Percentiles rank a stretch among this genome's conserved stretches.
Evolutionary conservation across 2,888 invertebrate genomes (phyloP).

Genomic region (Lepeophtheirus nordmannii): DNA sequence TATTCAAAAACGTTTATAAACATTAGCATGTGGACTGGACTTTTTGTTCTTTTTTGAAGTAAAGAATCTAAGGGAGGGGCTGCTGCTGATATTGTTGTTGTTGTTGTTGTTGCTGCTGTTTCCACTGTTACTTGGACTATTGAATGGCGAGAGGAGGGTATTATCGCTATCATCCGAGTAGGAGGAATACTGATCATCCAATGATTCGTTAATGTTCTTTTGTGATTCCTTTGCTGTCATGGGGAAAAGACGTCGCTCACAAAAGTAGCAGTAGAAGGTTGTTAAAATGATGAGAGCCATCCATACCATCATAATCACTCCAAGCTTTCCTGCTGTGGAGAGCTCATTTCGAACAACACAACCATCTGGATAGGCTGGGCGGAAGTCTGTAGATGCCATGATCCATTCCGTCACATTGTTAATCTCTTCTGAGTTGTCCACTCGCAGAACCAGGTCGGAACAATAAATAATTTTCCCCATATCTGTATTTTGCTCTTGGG

Average conservation of each 20-base stretch:
- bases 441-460: conserved; percentile 18
- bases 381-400: conserved; percentile 11
- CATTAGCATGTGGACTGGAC: too few relatives aligned
- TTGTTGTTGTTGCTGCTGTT: too few relatives aligned
- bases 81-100: too few relatives aligned
- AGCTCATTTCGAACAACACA: conserved; percentile 12
- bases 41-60: too few relatives aligned
- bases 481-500: neutral
- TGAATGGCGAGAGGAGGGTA: neutral
- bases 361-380: conserved; percentile 13
- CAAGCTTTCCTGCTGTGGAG: conserved; percentile 14
- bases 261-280: conserved; percentile 20
- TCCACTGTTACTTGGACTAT: too few relatives aligned
- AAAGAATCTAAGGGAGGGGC: too few relatives aligned
- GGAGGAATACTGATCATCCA: neutral
- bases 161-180: neutral
- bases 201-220: neutral
- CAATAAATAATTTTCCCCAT: conserved; percentile 20
- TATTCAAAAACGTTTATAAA: too few relatives aligned
- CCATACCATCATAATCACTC: conserved; percentile 19
- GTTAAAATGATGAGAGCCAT: conserved; percentile 16
- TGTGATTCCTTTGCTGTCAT: neutral
- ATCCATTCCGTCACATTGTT: conserved; percentile 19
- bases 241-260: conserved; percentile 20
- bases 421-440: conserved; percentile 16